These are phyloP conservation scores for Hyles euphorbiae DNA, from an alignment of 1,140 invertebrate species.

Conservation along the genomic window DNA sequence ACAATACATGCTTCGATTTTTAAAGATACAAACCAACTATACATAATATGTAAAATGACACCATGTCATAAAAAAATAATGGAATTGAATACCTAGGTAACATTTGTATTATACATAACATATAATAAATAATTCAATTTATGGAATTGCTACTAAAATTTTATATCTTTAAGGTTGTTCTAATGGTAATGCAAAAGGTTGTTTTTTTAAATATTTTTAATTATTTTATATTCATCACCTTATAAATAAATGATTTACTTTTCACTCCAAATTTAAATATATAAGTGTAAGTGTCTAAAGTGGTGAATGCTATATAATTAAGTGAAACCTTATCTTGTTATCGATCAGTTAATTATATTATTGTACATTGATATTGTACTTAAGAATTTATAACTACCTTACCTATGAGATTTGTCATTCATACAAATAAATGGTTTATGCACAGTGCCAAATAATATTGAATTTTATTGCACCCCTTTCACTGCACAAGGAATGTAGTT, in stretches of 20 bases:
- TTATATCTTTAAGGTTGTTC: too few relatives aligned
- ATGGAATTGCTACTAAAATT: too few relatives aligned
- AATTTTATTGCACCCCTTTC: neutral
- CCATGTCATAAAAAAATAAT: too few relatives aligned
- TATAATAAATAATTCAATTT: too few relatives aligned
- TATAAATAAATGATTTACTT: neutral
- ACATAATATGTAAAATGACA: too few relatives aligned
- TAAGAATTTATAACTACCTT: conserved; percentile 8
- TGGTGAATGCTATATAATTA: conserved; percentile 4
- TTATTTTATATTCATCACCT: neutral
- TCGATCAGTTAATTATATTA: conserved; percentile 12
- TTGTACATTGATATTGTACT: conserved; percentile 2
- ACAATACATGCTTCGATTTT: neutral
- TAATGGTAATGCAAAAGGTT: neutral
- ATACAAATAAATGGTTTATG: conserved; percentile 12
- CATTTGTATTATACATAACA: too few relatives aligned
- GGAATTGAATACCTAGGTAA: too few relatives aligned
- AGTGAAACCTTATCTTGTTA: conserved; percentile 13
- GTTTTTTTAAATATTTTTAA: neutral
- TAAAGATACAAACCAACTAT: too few relatives aligned
- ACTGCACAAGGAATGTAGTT: too few relatives aligned
- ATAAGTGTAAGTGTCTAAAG: conserved; percentile 3
- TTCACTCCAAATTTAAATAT: neutral
- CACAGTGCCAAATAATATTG: conserved; percentile 25
- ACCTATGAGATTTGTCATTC: conserved; percentile 4